Evolutionary conservation across 2,113 vertebrate species (phyloP), one percentile per base, ranked within the genome.

Genomic region (Notarius lentiginosus): DNA sequence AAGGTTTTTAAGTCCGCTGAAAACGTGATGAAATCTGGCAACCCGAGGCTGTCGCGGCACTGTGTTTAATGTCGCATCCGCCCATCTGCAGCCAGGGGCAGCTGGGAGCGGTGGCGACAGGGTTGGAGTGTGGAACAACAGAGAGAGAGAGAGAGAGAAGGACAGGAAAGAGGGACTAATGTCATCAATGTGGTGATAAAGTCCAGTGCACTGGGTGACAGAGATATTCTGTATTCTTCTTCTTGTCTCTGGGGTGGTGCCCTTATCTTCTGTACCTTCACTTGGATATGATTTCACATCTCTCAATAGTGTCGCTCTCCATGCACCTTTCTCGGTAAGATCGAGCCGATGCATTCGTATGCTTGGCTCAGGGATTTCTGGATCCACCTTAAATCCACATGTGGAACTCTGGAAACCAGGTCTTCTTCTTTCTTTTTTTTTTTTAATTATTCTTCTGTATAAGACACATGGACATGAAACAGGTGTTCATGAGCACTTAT

Each of bases 61-160:
- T 79, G 75, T 34, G 77, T 73, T 70, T 84, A 61, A 72, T 89
- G 85, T 85, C 61, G 89, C 90, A 90, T 90, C 90, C 86, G 89
- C 89, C 89, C 88, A 88, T 88, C 79, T 86, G 66, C 84, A 86
- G 51, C 84, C 80, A 51, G 49, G 53, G 58, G 76, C 75, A 86
- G 61, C 82, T 87, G 60, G 79, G 80, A 77, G 84, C 63, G 49
- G 82, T 53, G 41, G 41, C 41, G 3, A n/a, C 66, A 73, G 27
- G 30, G 68, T 70, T 41, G 83, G 66, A 84, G 7, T 84, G 66
- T 84, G 51, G 66, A 56, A 56, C 82, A 84, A 56, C 34, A 84
- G 56, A 30, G 30, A 15, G 5, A 65, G 20, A 61, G 55, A n/a
- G 6, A 80, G 10, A 30, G 53, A 49, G 24, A 47, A 55, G 18